phyloP scores from a whole-genome alignment of 2,113 vertebrate genomes.

The Cervus canadensis region DNA sequence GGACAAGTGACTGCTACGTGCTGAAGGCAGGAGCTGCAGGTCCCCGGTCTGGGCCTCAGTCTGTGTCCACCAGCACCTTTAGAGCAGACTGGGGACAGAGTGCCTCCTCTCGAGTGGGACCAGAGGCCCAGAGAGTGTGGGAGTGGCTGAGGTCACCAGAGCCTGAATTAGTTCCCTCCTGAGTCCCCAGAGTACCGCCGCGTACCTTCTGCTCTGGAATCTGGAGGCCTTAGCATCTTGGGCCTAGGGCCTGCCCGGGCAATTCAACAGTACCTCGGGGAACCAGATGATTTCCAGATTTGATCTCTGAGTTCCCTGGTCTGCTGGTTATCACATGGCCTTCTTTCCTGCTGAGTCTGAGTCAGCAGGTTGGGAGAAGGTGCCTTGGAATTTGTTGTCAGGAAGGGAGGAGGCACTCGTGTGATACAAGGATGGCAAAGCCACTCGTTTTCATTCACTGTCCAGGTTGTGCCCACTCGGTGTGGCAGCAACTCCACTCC shows the following conservation, averaged over 20 bases:
- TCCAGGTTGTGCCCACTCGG: accelerated
- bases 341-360: background rate
- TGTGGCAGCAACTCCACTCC: accelerated
- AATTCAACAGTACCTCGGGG: accelerated
- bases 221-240: background rate
- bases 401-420: background rate
- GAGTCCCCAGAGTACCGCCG: accelerated
- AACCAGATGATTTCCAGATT: background rate
- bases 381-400: accelerated
- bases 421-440: background rate
- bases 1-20: accelerated
- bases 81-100: too few relatives aligned
- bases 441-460: accelerated
- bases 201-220: background rate
- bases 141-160: background rate
- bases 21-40: accelerated
- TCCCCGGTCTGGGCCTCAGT: background rate
- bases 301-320: background rate
- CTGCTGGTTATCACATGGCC: background rate
- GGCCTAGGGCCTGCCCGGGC: background rate
- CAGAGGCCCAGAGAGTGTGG: background rate
- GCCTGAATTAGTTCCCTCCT: background rate
- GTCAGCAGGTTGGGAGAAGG: background rate
- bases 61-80: too few relatives aligned
- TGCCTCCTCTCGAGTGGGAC: background rate